Base-by-base conservation (phyloP, 2,888 invertebrate genomes). In the Nephrotoma guestfalica region DNA sequence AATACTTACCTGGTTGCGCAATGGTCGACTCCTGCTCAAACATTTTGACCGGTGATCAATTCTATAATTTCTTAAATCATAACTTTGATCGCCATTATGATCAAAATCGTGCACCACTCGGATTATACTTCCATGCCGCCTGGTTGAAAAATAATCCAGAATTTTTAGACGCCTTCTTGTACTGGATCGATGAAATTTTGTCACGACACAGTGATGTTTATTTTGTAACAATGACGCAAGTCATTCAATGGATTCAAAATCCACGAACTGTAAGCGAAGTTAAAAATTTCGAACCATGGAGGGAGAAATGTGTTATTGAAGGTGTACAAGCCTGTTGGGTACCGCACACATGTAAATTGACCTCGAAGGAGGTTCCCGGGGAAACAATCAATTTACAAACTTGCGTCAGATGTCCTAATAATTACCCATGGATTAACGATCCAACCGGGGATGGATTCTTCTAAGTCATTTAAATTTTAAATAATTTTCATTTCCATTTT, bases 21-120 rank as follows among this genome's bases (percentile, higher is more conserved):
- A 97, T 97, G 97, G 97, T 97, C 6, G 97, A 98, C 92, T 97
- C 97, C 15, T 98, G 98, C 93, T 97, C 97, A 87, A 98, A 97
- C 92, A 97, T 97, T 89, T 93, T 97, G 86, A 96, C 95, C 83
- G 97, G 97, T 86, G 97, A 98, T 90, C 97, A 97, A 90, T 98
- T 98, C 93, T 97, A 97, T 93, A 97, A 97, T 91, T 97, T 98
- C 94, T 93, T 98, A 57, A 97, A 96, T 90, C 97, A 97, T 92
- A 98, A 98, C 91, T 97, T 98, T 90, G 96, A 97, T 90, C 94
- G 97, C 85, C 97, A 97, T 91, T 97, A 97, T 92, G 95, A 96
- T 88, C 96, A 96, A 90, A 97, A 97, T 91, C 94, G 97, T 87
- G 97, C 97, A 6, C 97, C 97, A 0, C 92, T 97, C 7, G 97